Conservation (phyloP, 2,113 vertebrate species). For the Periophthalmodon schlosseri region DNA sequence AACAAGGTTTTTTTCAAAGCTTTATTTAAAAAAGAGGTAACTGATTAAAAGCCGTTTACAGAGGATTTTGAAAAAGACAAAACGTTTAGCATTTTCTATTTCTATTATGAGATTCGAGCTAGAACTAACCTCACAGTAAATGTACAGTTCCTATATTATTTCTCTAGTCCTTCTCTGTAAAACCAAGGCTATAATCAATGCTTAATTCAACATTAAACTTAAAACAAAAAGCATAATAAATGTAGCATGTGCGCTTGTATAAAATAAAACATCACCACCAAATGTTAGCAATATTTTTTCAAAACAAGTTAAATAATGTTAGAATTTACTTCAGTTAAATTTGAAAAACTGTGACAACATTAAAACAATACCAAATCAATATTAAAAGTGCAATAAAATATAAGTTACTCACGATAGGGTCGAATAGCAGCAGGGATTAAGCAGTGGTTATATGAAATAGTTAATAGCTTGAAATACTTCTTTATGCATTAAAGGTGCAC, state of each 20-base stretch:
- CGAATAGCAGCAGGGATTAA: conserved; percentile 15
- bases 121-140: conserved; percentile 6
- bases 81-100: conserved; percentile 11
- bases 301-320: conserved; percentile 37
- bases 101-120: conserved; percentile 1
- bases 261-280: conserved; percentile 28
- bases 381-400: conserved; percentile 45
- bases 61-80: conserved; percentile 25
- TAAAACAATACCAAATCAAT: conserved; percentile 42
- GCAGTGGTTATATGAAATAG: background rate
- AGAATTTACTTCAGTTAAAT: conserved; percentile 28
- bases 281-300: conserved; percentile 38
- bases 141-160: conserved; percentile 4
- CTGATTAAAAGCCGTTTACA: conserved; percentile 45
- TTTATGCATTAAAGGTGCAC: background rate
- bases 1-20: conserved; percentile 10
- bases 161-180: conserved; percentile 6
- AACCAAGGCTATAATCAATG: conserved; percentile 13
- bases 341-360: background rate
- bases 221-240: conserved; percentile 24
- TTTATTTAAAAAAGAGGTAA: conserved; percentile 69
- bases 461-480: background rate
- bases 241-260: conserved; percentile 8
- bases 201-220: conserved; percentile 8
- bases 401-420: background rate